A percentile compares a stretch with the other conserved stretches of the same genome.
These are phyloP conservation scores for Pipistrellus pipistrellus DNA, from an alignment of 2,797 vertebrate species.

Conservation along the genomic window DNA sequence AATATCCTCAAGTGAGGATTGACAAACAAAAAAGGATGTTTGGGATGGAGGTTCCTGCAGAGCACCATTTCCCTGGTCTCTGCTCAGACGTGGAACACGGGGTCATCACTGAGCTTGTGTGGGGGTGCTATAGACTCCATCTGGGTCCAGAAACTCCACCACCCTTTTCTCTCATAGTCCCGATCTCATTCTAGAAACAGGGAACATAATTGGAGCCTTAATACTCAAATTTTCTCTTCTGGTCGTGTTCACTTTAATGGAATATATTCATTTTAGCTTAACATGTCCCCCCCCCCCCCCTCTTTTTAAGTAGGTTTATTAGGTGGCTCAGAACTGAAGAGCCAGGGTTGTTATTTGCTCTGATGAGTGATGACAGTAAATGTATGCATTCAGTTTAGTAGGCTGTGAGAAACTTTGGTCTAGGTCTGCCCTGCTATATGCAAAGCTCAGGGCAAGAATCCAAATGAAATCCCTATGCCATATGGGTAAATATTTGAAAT, in stretches of 20 bases:
- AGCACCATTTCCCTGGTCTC: background rate
- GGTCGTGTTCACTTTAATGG: background rate
- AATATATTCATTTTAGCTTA: background rate
- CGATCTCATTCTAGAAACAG: background rate
- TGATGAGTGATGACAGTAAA: background rate
- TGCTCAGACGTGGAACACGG: background rate
- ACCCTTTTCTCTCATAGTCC: background rate
- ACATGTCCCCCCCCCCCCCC: background rate
- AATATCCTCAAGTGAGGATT: too few species aligned
- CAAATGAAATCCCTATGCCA: background rate
- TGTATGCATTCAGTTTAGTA: background rate
- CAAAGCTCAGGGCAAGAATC: background rate
- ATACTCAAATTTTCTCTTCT: background rate
- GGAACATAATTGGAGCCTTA: background rate
- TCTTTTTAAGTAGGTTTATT: background rate
- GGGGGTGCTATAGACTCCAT: background rate
- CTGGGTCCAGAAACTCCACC: background rate
- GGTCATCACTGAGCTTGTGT: background rate
- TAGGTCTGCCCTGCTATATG: background rate
- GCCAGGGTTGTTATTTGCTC: background rate
- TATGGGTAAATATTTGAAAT: slow-evolving; percentile 11
- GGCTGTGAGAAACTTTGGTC: background rate
- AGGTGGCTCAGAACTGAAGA: background rate
- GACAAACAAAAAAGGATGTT: background rate
- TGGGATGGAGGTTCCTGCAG: background rate